A percentile compares a stretch with the other conserved stretches of the same genome.
Conservation (phyloP, 1,140 invertebrate genomes). For the Eriocheir sinensis region DNA sequence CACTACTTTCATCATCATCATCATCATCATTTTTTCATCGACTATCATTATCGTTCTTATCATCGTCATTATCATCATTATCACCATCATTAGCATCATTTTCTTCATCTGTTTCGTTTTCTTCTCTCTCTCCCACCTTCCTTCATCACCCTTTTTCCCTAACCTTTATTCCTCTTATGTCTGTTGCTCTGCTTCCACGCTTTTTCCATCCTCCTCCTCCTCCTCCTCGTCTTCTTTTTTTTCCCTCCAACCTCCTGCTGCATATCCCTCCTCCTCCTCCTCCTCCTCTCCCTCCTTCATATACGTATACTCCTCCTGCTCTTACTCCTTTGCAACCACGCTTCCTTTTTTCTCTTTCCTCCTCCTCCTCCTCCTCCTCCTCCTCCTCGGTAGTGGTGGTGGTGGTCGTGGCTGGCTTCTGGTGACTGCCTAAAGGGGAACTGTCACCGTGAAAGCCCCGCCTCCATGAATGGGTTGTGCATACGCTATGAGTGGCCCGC, state of each 20-base stretch:
- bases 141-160: not conserved
- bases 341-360: not conserved
- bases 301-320: not conserved
- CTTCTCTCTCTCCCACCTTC: not conserved
- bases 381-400: not conserved
- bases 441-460: not conserved
- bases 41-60: no score
- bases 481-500: not conserved
- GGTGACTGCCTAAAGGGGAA: constrained; percentile 20
- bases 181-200: not conserved
- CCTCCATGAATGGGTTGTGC: constrained; percentile 12
- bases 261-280: not conserved
- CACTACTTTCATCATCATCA: no score
- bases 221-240: not conserved
- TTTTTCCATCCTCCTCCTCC: not conserved
- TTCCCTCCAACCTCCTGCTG: not conserved
- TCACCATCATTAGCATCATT: no score
- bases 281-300: not conserved
- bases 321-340: not conserved
- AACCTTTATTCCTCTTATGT: not conserved
- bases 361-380: constrained; percentile 33
- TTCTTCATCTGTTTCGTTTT: not conserved
- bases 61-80: no score
- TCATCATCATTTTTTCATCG: no score
- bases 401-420: not conserved